A percentile compares a stretch with the other conserved stretches of the same genome.
These are phyloP conservation scores for Hermodice carunculata DNA, from an alignment of 2,888 invertebrate species.

Conservation along the genomic window DNA sequence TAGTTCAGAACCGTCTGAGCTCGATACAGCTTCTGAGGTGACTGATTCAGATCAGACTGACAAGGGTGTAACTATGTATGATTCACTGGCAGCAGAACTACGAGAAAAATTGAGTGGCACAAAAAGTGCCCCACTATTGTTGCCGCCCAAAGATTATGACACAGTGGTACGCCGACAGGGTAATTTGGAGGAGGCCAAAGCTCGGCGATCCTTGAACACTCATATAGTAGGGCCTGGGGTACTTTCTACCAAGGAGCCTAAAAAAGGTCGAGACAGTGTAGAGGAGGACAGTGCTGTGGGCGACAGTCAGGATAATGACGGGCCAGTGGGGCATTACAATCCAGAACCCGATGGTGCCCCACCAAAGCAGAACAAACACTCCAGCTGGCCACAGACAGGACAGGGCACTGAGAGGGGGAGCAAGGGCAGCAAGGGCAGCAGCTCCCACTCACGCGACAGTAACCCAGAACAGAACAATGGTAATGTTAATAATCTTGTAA, in stretches of 20 bases:
- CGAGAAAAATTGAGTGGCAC: slow-evolving; percentile 2
- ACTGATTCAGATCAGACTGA: neutral
- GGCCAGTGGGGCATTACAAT: too few relatives aligned
- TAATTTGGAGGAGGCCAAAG: neutral
- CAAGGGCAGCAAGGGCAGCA: too few relatives aligned
- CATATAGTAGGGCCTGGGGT: neutral
- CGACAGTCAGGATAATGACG: too few relatives aligned
- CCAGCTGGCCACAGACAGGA: too few relatives aligned
- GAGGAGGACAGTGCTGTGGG: neutral
- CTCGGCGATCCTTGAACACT: slow-evolving; percentile 1
- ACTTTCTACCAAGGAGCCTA: neutral
- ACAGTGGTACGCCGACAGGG: slow-evolving; percentile 10
- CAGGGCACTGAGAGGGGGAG: too few relatives aligned
- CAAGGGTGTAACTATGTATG: neutral
- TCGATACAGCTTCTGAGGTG: neutral
- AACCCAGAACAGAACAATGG: too few relatives aligned
- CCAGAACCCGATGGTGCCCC: too few relatives aligned
- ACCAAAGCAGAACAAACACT: too few relatives aligned
- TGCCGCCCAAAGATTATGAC: slow-evolving; percentile 24
- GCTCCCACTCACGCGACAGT: too few relatives aligned
- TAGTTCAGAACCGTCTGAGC: neutral
- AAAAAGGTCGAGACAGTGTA: neutral
- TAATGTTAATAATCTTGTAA: too few relatives aligned
- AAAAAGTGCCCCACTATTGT: neutral
- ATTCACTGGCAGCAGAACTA: slow-evolving; percentile 11